These are phyloP conservation scores for Hybos culiciformis DNA, from an alignment of 2,888 invertebrate genomes.

Conservation along the genomic window DNA sequence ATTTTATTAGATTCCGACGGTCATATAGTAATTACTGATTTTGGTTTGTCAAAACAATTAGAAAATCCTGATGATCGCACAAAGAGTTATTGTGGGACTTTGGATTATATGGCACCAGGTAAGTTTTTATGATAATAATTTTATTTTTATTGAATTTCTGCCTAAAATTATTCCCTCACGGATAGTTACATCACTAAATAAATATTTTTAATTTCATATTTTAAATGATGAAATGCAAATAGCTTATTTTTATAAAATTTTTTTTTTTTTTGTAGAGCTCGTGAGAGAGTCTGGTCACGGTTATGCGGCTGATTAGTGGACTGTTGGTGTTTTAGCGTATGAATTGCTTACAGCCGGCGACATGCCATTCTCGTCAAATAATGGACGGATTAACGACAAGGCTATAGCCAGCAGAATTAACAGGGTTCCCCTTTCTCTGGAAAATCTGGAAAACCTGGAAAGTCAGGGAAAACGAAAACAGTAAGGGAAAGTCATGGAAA, in stretches of 20 bases:
- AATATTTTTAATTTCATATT: too few species aligned
- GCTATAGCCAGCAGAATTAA: slow-evolving; percentile 88
- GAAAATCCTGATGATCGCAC: slow-evolving; percentile 61
- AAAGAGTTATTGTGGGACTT: slow-evolving; percentile 96
- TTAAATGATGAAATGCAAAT: neutral
- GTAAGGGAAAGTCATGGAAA: slow-evolving; percentile 76
- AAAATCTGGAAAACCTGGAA: slow-evolving; percentile 52
- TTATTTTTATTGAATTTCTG: neutral
- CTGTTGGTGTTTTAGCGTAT: slow-evolving; percentile 89
- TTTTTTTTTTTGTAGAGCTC: slow-evolving; percentile 3
- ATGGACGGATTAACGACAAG: slow-evolving; percentile 83
- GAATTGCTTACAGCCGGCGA: slow-evolving; percentile 94
- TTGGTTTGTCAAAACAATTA: slow-evolving; percentile 91
- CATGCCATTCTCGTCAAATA: slow-evolving; percentile 93
- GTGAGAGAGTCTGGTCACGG: slow-evolving; percentile 68
- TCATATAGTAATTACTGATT: slow-evolving; percentile 93
- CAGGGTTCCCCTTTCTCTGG: slow-evolving; percentile 80
- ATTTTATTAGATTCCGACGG: slow-evolving; percentile 88
- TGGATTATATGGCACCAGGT: slow-evolving; percentile 95
- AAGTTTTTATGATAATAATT: slow-evolving; percentile 33
- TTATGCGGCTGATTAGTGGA: slow-evolving; percentile 99
- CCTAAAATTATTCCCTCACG: neutral
- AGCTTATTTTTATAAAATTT: slow-evolving; percentile 1
- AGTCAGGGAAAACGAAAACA: slow-evolving; percentile 66
- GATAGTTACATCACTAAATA: too few species aligned